Evolutionary conservation across 1,140 invertebrate genomes (phyloP).

Genomic region (Charaxes varanes): DNA sequence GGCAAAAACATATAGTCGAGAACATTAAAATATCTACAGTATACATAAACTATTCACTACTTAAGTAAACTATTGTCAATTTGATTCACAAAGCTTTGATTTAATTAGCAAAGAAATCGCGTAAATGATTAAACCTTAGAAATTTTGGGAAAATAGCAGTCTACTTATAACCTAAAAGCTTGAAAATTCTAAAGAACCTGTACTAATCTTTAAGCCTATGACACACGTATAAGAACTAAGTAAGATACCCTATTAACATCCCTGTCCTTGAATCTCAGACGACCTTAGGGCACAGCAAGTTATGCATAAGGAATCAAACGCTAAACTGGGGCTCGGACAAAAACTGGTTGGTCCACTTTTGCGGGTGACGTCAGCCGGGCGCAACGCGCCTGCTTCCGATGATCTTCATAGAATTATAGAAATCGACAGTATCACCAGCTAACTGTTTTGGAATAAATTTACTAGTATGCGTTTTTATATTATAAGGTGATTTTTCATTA

Average conservation of each 20-base stretch:
- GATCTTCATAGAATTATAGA: slow-evolving; percentile 30
- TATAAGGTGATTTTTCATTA: no score
- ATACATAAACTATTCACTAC: no score
- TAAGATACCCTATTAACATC: slow-evolving; percentile 17
- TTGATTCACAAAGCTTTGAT: no score
- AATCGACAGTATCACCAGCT: slow-evolving; percentile 35
- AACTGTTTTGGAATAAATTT: slow-evolving; percentile 16
- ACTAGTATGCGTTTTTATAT: not conserved
- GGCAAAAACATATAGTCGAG: no score
- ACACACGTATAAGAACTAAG: slow-evolving; percentile 1
- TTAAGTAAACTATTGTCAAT: no score
- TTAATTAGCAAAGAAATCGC: no score
- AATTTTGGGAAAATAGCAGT: no score
- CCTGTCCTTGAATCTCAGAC: slow-evolving; percentile 52
- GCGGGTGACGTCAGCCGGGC: slow-evolving; percentile 34
- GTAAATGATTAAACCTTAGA: no score
- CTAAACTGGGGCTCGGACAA: slow-evolving; percentile 36
- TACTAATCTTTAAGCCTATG: not conserved
- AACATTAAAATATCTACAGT: no score
- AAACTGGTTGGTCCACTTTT: slow-evolving; percentile 37
- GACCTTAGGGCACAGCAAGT: slow-evolving; percentile 48
- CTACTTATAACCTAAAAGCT: no score
- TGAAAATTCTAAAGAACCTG: no score
- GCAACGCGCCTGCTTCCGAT: slow-evolving; percentile 32
- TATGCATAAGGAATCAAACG: slow-evolving; percentile 55